Evolutionary conservation across 2,113 vertebrate genomes (phyloP).

Genomic region (Polypterus bichir): DNA sequence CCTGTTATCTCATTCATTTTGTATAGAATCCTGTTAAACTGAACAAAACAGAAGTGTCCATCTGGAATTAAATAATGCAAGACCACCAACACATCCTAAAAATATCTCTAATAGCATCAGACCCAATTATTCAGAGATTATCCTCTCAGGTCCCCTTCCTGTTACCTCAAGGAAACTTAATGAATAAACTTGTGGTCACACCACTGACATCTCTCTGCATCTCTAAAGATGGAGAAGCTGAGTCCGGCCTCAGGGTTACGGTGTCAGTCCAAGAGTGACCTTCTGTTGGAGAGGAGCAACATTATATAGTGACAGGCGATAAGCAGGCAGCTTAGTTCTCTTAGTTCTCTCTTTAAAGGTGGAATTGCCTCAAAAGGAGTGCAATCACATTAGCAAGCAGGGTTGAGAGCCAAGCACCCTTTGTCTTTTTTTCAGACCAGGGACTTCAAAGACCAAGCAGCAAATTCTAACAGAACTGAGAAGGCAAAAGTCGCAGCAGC

Average conservation of each 20-base stretch:
- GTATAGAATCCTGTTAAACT: constrained; percentile 46
- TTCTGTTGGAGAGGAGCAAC: constrained; percentile 51
- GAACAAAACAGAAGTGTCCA: constrained; percentile 57
- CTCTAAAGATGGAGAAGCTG: constrained; percentile 59
- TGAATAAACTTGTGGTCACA: constrained; percentile 69
- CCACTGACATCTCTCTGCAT: constrained; percentile 76
- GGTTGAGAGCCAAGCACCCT: constrained; percentile 10
- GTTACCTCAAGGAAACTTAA: constrained; percentile 40
- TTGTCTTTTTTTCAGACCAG: not conserved
- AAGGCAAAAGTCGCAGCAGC: not conserved
- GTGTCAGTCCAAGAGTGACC: constrained; percentile 69
- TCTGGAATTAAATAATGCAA: constrained; percentile 50
- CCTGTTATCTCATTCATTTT: constrained; percentile 37
- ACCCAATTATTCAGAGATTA: constrained; percentile 93
- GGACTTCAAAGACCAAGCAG: not conserved
- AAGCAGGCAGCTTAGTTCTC: constrained; percentile 30
- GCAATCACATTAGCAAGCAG: constrained; percentile 45
- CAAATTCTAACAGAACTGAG: not conserved
- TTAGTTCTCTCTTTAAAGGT: constrained; percentile 38
- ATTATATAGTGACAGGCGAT: constrained; percentile 53
- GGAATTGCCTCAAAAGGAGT: constrained; percentile 46
- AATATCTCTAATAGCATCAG: constrained; percentile 63
- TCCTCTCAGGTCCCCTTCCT: constrained; percentile 61
- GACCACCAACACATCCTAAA: constrained; percentile 46
- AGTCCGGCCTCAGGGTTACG: constrained; percentile 63